These are phyloP conservation scores for Amphimallon solstitiale DNA, from an alignment of 2,888 invertebrate genomes.

Conservation along the genomic window DNA sequence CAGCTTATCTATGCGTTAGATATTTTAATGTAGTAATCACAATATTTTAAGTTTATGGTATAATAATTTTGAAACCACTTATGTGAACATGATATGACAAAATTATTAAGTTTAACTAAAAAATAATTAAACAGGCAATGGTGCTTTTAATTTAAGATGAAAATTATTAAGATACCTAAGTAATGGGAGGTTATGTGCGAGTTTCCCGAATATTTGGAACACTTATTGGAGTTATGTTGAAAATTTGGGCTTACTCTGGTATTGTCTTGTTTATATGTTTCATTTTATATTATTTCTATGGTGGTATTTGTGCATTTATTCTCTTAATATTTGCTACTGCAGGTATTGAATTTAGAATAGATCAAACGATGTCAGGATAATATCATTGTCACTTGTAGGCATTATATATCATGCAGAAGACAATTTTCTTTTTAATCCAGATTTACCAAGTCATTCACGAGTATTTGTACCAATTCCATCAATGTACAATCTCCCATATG, in stretches of 20 bases:
- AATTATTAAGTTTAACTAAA: not conserved
- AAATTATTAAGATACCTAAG: constrained; percentile 30
- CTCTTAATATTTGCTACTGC: constrained; percentile 76
- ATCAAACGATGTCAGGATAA: not conserved
- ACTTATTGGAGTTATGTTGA: constrained; percentile 69
- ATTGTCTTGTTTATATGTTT: constrained; percentile 79
- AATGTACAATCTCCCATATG: constrained; percentile 86
- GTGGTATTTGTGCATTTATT: constrained; percentile 76
- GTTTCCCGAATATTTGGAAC: constrained; percentile 61
- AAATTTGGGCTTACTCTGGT: constrained; percentile 82
- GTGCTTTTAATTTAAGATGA: constrained; percentile 8
- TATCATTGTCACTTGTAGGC: constrained; percentile 65
- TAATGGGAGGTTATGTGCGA: constrained; percentile 60
- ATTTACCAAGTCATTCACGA: constrained; percentile 88
- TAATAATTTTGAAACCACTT: too few relatives aligned
- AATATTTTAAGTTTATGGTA: too few relatives aligned
- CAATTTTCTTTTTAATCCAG: constrained; percentile 87
- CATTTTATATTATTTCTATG: constrained; percentile 85
- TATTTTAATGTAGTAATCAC: too few relatives aligned
- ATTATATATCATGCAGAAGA: constrained; percentile 89
- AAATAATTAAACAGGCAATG: not conserved
- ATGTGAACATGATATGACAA: too few relatives aligned
- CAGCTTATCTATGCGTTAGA: too few relatives aligned
- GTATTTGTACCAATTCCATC: constrained; percentile 89
- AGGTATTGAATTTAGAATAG: constrained; percentile 64